Evolutionary conservation across 2,888 invertebrate species (phyloP), one percentile per base, ranked within the genome.

Genomic region (Empis livida): DNA sequence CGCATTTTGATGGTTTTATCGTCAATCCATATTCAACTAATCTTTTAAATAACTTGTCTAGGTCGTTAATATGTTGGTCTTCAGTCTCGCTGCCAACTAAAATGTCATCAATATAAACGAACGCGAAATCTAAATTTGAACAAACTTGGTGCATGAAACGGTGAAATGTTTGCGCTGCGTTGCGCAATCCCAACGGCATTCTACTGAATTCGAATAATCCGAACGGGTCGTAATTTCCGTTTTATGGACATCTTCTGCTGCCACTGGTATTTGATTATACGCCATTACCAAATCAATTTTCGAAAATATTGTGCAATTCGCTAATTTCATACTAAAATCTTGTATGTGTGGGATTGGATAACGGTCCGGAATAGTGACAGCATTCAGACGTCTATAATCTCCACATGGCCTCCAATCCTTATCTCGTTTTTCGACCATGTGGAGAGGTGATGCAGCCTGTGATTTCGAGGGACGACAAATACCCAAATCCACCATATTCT

Each of bases 381-480:
- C 14, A 15, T 46, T 46, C 3, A 46, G 13, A 9, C 14, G 17
- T 10, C 42, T 17, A 10, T 37, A 45, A 20, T 41, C 45, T 8
- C 41, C 45, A 17, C 41, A 45, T 2, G 41, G 40, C 6, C 45
- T 9, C 45, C 45, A 45, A 8, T 45, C 41, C 3, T 20, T n/a
- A 13, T 39, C 10, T 2, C 9, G 2, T 17, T 45, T 45, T 40
- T 23, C 23, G 4, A 31, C 45, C 31, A 45, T 31, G 11, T 40
- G 45, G 4, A 40, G 15, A 6, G 15, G 9, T 9, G 15, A 30
- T 15, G 43, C 10, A 13, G 43, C 35, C 8, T 23, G 16, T 10
- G 44, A 45, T 30, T 23, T 44, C 10, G 49, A 49, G 9, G 44
- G 37, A 6, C 40, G 41, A 43, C 49, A 47, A 37, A 49, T 47